These are phyloP conservation scores for Bergia sp. DNA, from an alignment of 92 coral and sea anemone species.

Conservation along the genomic window DNA sequence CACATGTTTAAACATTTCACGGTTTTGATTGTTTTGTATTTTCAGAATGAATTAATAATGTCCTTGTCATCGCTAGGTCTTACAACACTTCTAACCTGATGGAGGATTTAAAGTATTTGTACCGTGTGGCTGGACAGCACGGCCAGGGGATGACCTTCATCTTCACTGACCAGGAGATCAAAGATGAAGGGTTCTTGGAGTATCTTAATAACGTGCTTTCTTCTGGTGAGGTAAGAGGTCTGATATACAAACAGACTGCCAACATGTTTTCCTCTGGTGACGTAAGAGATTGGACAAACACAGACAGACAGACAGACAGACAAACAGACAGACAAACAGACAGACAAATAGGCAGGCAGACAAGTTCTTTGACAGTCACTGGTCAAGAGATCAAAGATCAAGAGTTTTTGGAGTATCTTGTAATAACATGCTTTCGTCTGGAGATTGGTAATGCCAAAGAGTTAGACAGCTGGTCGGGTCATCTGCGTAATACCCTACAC, in stretches of 20 bases:
- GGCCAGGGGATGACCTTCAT: slow-evolving; percentile 96
- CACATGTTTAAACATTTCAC: too few species aligned
- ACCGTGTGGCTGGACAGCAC: slow-evolving; percentile 89
- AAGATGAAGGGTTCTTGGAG: slow-evolving; percentile 95
- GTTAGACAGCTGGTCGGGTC: not conserved
- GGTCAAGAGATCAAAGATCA: slow-evolving; percentile 94
- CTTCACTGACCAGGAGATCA: slow-evolving; percentile 97
- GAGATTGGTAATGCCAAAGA: slow-evolving; percentile 51
- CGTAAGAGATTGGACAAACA: too few species aligned
- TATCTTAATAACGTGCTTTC: slow-evolving; percentile 92
- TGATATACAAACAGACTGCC: too few species aligned
- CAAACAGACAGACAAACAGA: not conserved
- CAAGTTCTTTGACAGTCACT: slow-evolving; percentile 78
- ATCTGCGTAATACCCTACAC: not conserved
- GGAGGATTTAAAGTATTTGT: slow-evolving; percentile 94
- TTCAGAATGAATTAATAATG: too few species aligned
- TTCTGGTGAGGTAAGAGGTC: slow-evolving; percentile 83
- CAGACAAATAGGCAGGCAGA: not conserved
- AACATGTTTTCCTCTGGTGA: too few species aligned
- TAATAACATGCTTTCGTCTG: slow-evolving; percentile 86
- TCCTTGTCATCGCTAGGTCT: slow-evolving; percentile 59
- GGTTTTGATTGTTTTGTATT: too few species aligned
- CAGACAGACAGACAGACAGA: too few species aligned
- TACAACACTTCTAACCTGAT: slow-evolving; percentile 88
- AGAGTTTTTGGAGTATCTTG: slow-evolving; percentile 82